Percentiles rank a stretch among this genome's conserved stretches.
These are phyloP conservation scores for Peromyscus nudipes DNA, from an alignment of 2,797 vertebrate species.

Conservation along the genomic window DNA sequence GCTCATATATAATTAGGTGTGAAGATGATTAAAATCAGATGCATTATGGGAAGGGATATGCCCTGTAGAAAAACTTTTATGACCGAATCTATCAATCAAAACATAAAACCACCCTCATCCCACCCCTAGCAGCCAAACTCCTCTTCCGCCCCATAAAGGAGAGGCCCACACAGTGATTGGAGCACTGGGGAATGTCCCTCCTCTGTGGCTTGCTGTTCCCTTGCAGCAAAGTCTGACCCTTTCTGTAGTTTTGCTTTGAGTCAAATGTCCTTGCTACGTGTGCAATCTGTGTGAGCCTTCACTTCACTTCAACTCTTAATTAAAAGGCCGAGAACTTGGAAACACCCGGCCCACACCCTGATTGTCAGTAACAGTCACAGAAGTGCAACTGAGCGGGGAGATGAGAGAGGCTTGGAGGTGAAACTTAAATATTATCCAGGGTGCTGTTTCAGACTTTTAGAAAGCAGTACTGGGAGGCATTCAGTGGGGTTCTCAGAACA, in stretches of 20 bases:
- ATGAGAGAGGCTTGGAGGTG: accelerated
- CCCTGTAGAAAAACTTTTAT: background rate
- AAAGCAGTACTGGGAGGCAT: background rate
- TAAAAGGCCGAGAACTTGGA: background rate
- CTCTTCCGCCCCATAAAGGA: background rate
- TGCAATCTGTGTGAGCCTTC: background rate
- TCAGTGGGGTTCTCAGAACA: background rate
- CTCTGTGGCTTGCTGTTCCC: background rate
- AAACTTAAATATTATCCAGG: background rate
- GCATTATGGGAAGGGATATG: background rate
- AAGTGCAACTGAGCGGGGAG: background rate
- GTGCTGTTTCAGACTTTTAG: background rate
- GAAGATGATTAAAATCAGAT: background rate
- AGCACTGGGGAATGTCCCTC: background rate
- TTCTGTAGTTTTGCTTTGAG: background rate
- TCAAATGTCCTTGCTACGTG: background rate
- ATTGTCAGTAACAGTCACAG: background rate
- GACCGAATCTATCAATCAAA: background rate
- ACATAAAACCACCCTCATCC: background rate
- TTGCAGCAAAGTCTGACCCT: background rate
- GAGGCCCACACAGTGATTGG: background rate
- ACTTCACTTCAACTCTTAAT: background rate
- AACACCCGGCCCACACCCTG: background rate
- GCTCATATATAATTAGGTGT: background rate
- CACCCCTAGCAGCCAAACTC: background rate